Percentiles rank a stretch among this genome's conserved stretches.
Evolutionary conservation across 2,113 vertebrate species (phyloP).

Genomic region (Protobothrops mucrosquamatus): DNA sequence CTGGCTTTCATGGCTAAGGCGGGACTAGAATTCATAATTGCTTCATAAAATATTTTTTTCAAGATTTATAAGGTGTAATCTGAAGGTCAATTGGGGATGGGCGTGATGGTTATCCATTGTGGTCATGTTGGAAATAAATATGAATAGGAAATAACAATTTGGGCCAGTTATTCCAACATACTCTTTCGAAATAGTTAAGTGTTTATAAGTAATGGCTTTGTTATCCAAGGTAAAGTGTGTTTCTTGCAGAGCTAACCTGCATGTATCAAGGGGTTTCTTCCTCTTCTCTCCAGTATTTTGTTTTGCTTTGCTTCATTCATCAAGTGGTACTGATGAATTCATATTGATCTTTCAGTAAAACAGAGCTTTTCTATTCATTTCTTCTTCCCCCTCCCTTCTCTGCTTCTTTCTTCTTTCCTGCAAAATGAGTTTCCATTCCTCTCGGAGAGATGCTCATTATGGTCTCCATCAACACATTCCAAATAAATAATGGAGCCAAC

Average conservation of each 20-base stretch:
- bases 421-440: not conserved
- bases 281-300: not conserved
- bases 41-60: not conserved
- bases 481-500: constrained; percentile 27
- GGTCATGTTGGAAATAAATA: not conserved
- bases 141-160: not conserved
- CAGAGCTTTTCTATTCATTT: not conserved
- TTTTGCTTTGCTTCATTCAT: not conserved
- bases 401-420: not conserved
- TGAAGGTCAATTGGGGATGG: not conserved
- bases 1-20: not conserved
- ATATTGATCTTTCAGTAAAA: constrained; percentile 22
- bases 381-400: too few species aligned
- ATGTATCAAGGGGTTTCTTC: not conserved
- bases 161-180: not conserved
- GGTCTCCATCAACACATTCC: constrained; percentile 22
- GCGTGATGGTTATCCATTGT: not conserved
- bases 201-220: not conserved
- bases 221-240: not conserved
- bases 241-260: not conserved
- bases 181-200: not conserved
- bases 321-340: rapidly evolving
- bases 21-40: not conserved
- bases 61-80: too few species aligned
- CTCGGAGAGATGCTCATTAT: constrained; percentile 11